Evolutionary conservation across 1,140 invertebrate species (phyloP), one percentile per base, ranked within the genome.

Genomic region (Drusus annulatus): DNA sequence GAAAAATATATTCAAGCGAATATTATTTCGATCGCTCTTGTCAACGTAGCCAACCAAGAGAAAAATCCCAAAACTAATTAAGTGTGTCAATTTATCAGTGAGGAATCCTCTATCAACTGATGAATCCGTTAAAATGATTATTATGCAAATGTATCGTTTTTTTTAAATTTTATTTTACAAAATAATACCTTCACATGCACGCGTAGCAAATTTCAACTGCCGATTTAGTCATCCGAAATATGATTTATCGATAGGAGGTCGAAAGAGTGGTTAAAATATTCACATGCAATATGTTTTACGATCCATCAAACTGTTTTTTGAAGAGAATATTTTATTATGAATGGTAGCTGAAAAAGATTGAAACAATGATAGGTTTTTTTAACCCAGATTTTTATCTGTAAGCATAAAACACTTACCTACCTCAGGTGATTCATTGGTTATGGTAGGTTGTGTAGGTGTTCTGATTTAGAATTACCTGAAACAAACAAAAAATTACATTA

Each of bases 241-340:
- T 51, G 36, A 69, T 69, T 50, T 21, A 69, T 69, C 65, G n/a
- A 50, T 7, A 1, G 7, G 31, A 50, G 65, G 2, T 16, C 1
- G 15, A 68, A 50, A 17, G n/a, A 36, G 31, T 31, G 13, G 65
- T 21, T 45, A 69, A n/a, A 63, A 17, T 28, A 28, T 63, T 19
- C 65, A 5, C 50, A 69, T 36, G 0, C 16, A 8, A 3, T 17
- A 17, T 50, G 17, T 45, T 19, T 69, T 16, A 36, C 36, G 17
- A 69, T 69, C 65, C 36, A 69, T 69, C 65, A 69, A 28, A 28
- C 2, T 50, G 1, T 69, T 50, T 17, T 69, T 10, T 8, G 7
- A 16, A 6, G 7, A 19, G n/a, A 17, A 56, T 17, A 56, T 54
- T 6, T 3, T 13, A 8, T 45, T 45, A 45, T 45, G 36, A 45